A percentile compares a stretch with the other conserved stretches of the same genome.
These are phyloP conservation scores for Sapayoa aenigma DNA, from an alignment of 2,113 vertebrate species.

Conservation along the genomic window DNA sequence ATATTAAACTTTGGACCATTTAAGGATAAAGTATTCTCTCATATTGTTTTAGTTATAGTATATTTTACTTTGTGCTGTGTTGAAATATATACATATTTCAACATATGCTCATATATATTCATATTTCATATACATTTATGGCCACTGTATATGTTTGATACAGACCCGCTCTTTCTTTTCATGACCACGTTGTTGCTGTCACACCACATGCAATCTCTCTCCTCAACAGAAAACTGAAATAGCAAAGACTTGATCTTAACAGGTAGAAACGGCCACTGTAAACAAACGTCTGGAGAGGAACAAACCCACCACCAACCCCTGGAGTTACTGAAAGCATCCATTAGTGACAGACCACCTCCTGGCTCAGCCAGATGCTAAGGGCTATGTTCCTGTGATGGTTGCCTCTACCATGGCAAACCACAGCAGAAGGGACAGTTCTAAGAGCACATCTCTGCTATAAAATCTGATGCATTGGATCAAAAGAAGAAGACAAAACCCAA, in stretches of 20 bases:
- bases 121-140: not conserved
- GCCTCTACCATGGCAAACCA: not conserved
- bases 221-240: not conserved
- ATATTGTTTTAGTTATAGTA: not conserved
- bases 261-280: not conserved
- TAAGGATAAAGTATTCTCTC: not conserved
- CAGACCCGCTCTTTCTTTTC: not conserved
- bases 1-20: not conserved
- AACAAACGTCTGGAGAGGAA: not conserved
- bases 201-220: not conserved
- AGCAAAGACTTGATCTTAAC: not conserved
- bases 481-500: not conserved
- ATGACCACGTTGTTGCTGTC: not conserved
- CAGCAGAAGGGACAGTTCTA: not conserved
- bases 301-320: not conserved
- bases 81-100: not conserved
- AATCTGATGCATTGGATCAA: not conserved
- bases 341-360: not conserved
- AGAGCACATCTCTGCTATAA: not conserved
- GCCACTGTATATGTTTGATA: not conserved
- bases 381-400: fast-evolving
- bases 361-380: fast-evolving
- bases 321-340: not conserved
- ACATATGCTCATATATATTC: too few relatives aligned
- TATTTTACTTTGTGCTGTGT: not conserved